Percentiles rank a stretch among this genome's conserved stretches.
Evolutionary conservation across 53 echinoderm and acorn worm species (phyloP).

Genomic region (Paracentrotus lividus): DNA sequence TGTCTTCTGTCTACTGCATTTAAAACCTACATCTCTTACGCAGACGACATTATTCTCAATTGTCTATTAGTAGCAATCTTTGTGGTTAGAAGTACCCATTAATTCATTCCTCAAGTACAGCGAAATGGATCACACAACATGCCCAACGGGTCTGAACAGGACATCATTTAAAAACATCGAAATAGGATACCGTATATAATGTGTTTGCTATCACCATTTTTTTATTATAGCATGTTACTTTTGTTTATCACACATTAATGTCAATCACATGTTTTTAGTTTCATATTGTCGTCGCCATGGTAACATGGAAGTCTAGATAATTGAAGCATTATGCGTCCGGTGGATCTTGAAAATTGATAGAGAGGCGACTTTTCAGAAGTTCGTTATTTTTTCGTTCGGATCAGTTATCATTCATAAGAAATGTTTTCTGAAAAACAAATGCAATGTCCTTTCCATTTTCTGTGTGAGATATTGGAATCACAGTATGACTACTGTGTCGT

Average conservation of each 20-base stretch:
- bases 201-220: background rate
- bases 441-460: background rate
- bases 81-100: constrained; percentile 24
- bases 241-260: background rate
- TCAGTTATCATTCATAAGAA: too few relatives aligned
- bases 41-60: constrained; percentile 27
- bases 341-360: background rate
- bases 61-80: background rate
- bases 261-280: background rate
- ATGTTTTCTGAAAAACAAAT: background rate
- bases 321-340: background rate
- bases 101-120: constrained; percentile 38
- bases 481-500: too few relatives aligned
- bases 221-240: background rate
- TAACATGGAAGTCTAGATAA: background rate
- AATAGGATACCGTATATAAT: background rate
- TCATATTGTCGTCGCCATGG: background rate
- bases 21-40: constrained; percentile 14
- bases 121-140: constrained; percentile 25
- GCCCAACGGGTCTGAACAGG: background rate
- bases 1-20: background rate
- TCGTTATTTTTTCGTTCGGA: background rate
- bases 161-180: constrained; percentile 7
- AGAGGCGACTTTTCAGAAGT: background rate
- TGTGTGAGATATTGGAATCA: too few relatives aligned